These are phyloP conservation scores for Amaurobius ferox DNA, from an alignment of 2,888 invertebrate species.

Conservation along the genomic window DNA sequence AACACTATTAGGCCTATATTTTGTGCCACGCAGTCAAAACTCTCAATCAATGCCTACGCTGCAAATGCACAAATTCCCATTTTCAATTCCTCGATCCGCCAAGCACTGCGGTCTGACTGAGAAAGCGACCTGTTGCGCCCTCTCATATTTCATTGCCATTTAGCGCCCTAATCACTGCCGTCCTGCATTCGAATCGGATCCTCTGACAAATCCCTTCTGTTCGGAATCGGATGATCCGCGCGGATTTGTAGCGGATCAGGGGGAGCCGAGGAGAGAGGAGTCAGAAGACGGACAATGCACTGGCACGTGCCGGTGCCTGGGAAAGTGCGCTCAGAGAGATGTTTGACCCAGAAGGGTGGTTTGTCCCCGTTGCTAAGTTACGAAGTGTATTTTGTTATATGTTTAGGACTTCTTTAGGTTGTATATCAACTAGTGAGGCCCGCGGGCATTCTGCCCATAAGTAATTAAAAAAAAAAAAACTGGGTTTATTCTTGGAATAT, in stretches of 20 bases:
- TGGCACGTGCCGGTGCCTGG: constrained; percentile 16
- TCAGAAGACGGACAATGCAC: constrained; percentile 36
- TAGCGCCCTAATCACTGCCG: background rate
- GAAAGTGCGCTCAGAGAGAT: background rate
- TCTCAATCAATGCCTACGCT: no score
- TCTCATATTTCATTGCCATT: constrained; percentile 12
- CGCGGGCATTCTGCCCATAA: no score
- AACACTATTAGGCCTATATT: no score
- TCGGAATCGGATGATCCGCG: constrained; percentile 1
- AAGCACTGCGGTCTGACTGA: background rate
- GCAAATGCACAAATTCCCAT: background rate
- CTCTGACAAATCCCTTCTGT: background rate
- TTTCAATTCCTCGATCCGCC: background rate
- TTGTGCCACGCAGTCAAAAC: no score
- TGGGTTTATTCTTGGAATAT: no score
- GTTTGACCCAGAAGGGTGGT: background rate
- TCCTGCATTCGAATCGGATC: background rate
- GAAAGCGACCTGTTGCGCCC: background rate
- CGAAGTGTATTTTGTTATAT: no score
- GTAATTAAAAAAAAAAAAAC: no score
- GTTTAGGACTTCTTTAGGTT: no score
- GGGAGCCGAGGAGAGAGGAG: constrained; percentile 31
- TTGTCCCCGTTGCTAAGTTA: no score
- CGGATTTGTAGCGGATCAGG: constrained; percentile 11
- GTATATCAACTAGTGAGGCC: no score